A percentile compares a stretch with the other conserved stretches of the same genome.
Conservation (phyloP, 2,113 vertebrate species). For the Beaufortia kweichowensis region DNA sequence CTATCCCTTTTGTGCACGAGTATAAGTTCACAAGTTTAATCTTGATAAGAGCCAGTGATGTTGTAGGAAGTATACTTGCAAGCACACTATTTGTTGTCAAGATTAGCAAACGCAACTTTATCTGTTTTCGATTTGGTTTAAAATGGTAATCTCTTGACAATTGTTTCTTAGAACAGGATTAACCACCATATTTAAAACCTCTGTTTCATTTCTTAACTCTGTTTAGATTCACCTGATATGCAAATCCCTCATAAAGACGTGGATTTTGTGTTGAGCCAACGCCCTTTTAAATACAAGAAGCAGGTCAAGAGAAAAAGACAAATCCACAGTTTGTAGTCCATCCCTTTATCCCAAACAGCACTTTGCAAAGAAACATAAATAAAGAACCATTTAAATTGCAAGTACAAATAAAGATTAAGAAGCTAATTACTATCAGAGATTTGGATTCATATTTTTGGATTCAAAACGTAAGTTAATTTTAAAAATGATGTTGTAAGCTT, state of each 20-base stretch:
- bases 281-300: neutral
- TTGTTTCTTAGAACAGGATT: slow-evolving; percentile 15
- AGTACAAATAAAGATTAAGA: too few relatives aligned
- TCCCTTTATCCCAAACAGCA: too few relatives aligned
- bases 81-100: neutral
- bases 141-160: slow-evolving; percentile 13
- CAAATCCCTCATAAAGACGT: neutral
- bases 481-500: too few relatives aligned
- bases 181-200: slow-evolving; percentile 17
- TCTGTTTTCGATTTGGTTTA: slow-evolving; percentile 33
- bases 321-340: neutral
- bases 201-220: slow-evolving; percentile 29
- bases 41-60: too few relatives aligned
- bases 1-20: too few relatives aligned
- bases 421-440: too few relatives aligned
- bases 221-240: neutral
- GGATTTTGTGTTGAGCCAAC: slow-evolving; percentile 16
- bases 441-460: too few relatives aligned
- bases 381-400: too few relatives aligned
- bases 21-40: too few relatives aligned
- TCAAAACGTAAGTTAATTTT: too few relatives aligned
- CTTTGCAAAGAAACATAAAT: too few relatives aligned
- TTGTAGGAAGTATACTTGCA: neutral
- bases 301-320: neutral
- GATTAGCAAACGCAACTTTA: slow-evolving; percentile 20